Evolutionary conservation across 2,113 vertebrate species (phyloP), one percentile per base, ranked within the genome.

Genomic region (Tiliqua scincoides): DNA sequence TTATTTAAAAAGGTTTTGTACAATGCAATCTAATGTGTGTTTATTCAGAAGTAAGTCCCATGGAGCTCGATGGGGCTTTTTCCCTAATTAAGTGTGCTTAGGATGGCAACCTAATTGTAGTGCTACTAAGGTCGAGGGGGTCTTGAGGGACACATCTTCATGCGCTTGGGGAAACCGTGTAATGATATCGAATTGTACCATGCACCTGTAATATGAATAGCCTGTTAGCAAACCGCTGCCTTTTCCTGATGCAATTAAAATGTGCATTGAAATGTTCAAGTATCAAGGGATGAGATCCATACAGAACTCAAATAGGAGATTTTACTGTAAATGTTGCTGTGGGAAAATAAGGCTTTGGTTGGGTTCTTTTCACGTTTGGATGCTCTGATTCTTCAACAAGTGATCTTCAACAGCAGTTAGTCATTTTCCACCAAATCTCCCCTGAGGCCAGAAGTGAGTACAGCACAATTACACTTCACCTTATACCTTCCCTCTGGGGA

Each of bases 341-440:
- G 59, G 32, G 18, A 25, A 17, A 18, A 4, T 72, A 4, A 2
- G 21, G 70, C 23, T 54, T 74, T 35, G 17, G 71, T 75, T 57
- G 40, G 85, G 52, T 61, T 67, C 3, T 48, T 65, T 54, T 68
- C 6, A 30, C 30, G 59, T 89, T 88, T 90, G 83, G 27, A 88
- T 32, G 11, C n/a, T 83, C 78, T 40, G 75, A 54, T 68, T 54
- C 15, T 43, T 75, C 91, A 93, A 65, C 63, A 87, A 79, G 77
- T 81, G 81, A 72, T 89, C 30, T 77, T 71, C 90, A 87, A 88
- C 37, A 52, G 10, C 70, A 54, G 80, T n/a, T n/a, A n/a, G n/a
- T 15, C 67, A 52, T 73, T 80, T 71, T 83, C 76, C 90, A 75
- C 20, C 48, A 0, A 0, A 20, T 30, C 21, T 27, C 85, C 77